Evolutionary conservation across 2,797 vertebrate species (phyloP), one percentile per base, ranked within the genome.

Genomic region (Rhinella marina): DNA sequence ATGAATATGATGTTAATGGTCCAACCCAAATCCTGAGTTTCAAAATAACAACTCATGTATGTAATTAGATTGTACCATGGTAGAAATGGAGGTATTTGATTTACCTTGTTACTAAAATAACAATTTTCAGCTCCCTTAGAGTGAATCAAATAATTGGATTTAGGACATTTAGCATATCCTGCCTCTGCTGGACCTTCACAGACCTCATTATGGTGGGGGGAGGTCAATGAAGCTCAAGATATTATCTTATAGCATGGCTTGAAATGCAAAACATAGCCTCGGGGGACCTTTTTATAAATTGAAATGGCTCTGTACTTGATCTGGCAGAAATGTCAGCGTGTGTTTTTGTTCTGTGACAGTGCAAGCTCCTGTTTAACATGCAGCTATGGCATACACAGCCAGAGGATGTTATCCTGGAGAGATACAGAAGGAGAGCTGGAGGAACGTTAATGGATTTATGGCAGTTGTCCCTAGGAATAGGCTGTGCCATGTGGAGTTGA

Each of bases 251-350:
- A 72, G 14, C 25, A 29, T 48, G 70, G 68, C n/a, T 70, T 23
- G 29, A 84, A 84, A 75, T 61, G 56, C 68, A 84, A 75, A 84
- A n/a, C 70, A 3, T 68, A n/a, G 82, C 82, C 70, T 59, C 70
- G 3, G 19, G 52, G 70, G 70, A 73, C 14, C 23, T 64, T 64
- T 72, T 77, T 76, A 17, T 48, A 77, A 41, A 75, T 59, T 48
- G 68, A 73, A 59, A 59, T 75, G 21, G 27, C 48, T 32, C 13
- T 23, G 17, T 68, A 56, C 68, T 66, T 19, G 61, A 86, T 78
- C 48, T 66, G n/a, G 29, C 66, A 21, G 84, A 78, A 78, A 64
- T 78, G 48, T 50, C 75, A 86, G 59, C 12, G 8, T 50, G 82
- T 64, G 82, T 64, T 29, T 64, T 79, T 23, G 13, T 79, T 4